Percentiles rank a stretch among this genome's conserved stretches.
phyloP scores from a whole-genome alignment of 2,888 invertebrate genomes.

The Piscicola geometra region DNA sequence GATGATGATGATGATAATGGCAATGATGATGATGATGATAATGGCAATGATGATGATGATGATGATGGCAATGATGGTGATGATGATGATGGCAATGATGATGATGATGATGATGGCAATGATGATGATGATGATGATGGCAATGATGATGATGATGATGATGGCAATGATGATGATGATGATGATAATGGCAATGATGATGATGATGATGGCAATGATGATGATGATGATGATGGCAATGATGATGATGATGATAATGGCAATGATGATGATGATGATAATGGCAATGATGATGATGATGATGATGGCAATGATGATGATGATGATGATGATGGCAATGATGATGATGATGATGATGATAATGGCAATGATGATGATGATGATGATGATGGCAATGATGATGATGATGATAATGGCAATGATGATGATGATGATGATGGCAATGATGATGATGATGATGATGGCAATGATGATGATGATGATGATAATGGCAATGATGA shows the following conservation, averaged over 20 bases:
- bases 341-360: constrained; percentile 39
- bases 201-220: constrained; percentile 14
- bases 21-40: constrained; percentile 32
- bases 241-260: constrained; percentile 15
- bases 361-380: constrained; percentile 29
- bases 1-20: constrained; percentile 8
- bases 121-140: constrained; percentile 37
- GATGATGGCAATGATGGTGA: constrained; percentile 24
- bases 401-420: constrained; percentile 18
- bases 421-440: neutral
- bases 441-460: neutral
- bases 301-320: constrained; percentile 34
- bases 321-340: constrained; percentile 38
- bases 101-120: constrained; percentile 22
- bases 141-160: constrained; percentile 38
- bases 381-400: constrained; percentile 9
- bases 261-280: constrained; percentile 23
- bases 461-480: constrained; percentile 10
- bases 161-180: constrained; percentile 39
- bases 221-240: constrained; percentile 20
- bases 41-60: constrained; percentile 32
- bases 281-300: neutral
- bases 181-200: constrained; percentile 28
- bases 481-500: neutral
- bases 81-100: constrained; percentile 18